Evolutionary conservation across 2,888 invertebrate genomes (phyloP).

Genomic region (Lobophora halterata): DNA sequence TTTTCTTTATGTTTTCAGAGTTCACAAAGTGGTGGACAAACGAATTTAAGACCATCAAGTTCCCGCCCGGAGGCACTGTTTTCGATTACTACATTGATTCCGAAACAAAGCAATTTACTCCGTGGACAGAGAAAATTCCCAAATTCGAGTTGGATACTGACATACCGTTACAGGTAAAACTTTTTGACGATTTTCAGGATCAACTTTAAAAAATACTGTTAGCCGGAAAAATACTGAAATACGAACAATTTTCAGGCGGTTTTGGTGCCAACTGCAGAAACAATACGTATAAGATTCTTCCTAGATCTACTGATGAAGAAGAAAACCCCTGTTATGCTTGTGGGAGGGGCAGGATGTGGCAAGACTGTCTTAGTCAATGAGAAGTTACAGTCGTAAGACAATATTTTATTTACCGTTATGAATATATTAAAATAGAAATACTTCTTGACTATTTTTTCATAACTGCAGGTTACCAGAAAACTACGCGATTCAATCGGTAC

Average conservation of each 20-base stretch:
- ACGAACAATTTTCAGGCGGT: constrained; percentile 81
- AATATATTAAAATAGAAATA: background rate
- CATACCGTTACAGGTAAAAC: constrained; percentile 89
- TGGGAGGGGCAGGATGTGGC: constrained; percentile 95
- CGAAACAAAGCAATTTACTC: constrained; percentile 93
- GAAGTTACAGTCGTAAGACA: constrained; percentile 80
- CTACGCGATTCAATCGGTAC: constrained; percentile 94
- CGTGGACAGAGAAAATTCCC: constrained; percentile 94
- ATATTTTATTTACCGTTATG: background rate
- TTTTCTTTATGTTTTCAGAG: constrained; percentile 82
- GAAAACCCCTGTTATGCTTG: constrained; percentile 95
- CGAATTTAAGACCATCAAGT: constrained; percentile 97
- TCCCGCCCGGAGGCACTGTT: constrained; percentile 94
- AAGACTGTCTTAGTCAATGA: constrained; percentile 93
- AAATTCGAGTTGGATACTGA: constrained; percentile 96
- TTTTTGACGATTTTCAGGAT: constrained; percentile 6
- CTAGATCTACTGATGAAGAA: constrained; percentile 93
- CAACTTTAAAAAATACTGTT: too few relatives aligned
- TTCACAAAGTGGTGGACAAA: constrained; percentile 99
- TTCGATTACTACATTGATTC: constrained; percentile 97
- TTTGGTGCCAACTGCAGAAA: constrained; percentile 95
- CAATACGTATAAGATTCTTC: constrained; percentile 93
- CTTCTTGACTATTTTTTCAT: background rate
- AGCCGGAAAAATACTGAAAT: too few relatives aligned
- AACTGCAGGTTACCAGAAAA: constrained; percentile 85